These are phyloP conservation scores for Doris montereyensis DNA, from an alignment of 2,888 invertebrate species.

Conservation along the genomic window DNA sequence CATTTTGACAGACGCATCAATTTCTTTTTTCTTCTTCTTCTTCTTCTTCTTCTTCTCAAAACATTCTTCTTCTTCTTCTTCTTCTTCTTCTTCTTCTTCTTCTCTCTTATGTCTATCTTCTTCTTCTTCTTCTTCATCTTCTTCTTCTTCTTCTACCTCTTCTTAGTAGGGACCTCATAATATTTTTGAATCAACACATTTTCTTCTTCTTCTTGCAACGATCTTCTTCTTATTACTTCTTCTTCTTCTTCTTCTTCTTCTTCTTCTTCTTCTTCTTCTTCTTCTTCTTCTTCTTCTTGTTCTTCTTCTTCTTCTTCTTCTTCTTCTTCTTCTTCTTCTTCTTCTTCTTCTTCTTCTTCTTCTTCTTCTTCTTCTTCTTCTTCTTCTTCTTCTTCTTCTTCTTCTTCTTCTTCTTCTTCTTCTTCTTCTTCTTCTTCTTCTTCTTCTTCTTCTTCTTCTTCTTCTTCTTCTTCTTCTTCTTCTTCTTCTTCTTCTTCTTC, in stretches of 20 bases:
- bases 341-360: neutral
- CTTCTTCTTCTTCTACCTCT: no score
- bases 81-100: no score
- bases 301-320: neutral
- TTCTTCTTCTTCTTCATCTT: no score
- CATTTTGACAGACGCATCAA: no score
- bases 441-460: slow-evolving; percentile 27
- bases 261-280: slow-evolving; percentile 20
- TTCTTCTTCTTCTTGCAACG: neutral
- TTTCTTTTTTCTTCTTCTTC: no score
- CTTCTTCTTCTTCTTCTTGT: slow-evolving; percentile 16
- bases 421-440: neutral
- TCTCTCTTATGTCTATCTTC: no score
- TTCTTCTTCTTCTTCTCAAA: no score
- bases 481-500: neutral
- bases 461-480: slow-evolving; percentile 29
- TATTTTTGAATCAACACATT: no score
- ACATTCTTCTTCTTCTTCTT: no score
- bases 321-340: neutral
- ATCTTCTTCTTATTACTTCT: neutral
- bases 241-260: slow-evolving; percentile 17
- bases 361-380: neutral
- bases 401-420: neutral
- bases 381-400: neutral
- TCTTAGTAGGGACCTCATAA: no score